Evolutionary conservation across 2,888 invertebrate genomes (phyloP), one percentile per base, ranked within the genome.

Genomic region (Allygus modestus): DNA sequence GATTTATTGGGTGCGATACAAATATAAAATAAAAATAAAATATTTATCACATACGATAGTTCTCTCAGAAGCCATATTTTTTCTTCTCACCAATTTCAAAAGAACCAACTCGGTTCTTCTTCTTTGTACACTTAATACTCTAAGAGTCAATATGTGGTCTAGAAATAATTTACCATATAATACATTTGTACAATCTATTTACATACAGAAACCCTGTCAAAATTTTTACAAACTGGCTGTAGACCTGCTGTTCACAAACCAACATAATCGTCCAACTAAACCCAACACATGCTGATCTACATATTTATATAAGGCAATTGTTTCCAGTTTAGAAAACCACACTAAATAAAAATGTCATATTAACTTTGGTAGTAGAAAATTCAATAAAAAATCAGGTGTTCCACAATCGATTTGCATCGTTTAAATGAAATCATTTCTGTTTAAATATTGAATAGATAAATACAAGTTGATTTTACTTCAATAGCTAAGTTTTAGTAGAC

Each of bases 161-260:
- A 77, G 77, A 46, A 77, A 77, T 77, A 77, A 77, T 77, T 77
- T 77, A 77, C 41, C 11, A n/a, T 77, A 77, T 77, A n/a, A 37
- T 77, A 77, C 77, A 77, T 77, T 77, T 77, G 77, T 77, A 77
- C 77, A 77, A 46, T 4, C 28, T 77, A 77, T 77, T 41, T 77
- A 77, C 77, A 77, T 17, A 51, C 77, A 77, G 77, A 46, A 77
- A 77, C 77, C 77, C 77, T 77, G 77, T 77, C n/a, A 73, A 46
- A 26, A 23, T 46, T 46, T 77, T 46, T 77, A 77, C 77, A 77
- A 77, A 23, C 26, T 71, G 37, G 37, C 41, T 71, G 69, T 41
- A 71, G n/a, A 41, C 37, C 37, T 23, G 11, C 20, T 33, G 31
- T 69, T 23, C 41, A 20, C 28, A 31, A 37, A 41, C 20, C 71